Conservation (phyloP, 2,888 invertebrate genomes). For the Sphaerophoria rueppellii region DNA sequence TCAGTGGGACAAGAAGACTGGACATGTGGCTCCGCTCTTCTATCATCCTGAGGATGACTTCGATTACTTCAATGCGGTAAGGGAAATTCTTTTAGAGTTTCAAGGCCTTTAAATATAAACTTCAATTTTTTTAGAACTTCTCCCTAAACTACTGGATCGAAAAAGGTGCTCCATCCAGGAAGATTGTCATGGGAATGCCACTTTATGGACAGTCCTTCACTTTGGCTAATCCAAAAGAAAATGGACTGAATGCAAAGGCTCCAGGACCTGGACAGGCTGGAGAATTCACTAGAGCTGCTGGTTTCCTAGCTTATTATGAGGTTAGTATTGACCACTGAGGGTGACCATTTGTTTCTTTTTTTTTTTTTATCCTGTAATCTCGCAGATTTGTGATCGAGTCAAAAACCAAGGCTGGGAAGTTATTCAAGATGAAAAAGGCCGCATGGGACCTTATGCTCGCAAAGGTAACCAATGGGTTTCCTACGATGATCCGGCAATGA, state of each 20-base stretch:
- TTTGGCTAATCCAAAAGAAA: constrained; percentile 84
- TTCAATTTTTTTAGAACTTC: constrained; percentile 85
- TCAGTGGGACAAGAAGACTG: constrained; percentile 95
- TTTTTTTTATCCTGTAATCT: not conserved
- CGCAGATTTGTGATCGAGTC: constrained; percentile 91
- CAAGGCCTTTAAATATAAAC: not conserved
- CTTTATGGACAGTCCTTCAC: constrained; percentile 94
- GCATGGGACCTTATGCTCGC: constrained; percentile 94
- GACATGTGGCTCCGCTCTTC: constrained; percentile 93
- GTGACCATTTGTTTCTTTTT: not conserved
- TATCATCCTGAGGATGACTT: constrained; percentile 92
- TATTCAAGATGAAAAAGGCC: constrained; percentile 88
- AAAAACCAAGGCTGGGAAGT: constrained; percentile 90
- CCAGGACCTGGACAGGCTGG: constrained; percentile 91
- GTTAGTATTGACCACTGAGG: constrained; percentile 80
- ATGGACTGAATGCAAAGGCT: constrained; percentile 89
- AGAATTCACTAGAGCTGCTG: constrained; percentile 92
- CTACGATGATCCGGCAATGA: constrained; percentile 91
- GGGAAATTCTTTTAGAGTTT: constrained; percentile 75
- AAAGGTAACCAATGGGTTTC: constrained; percentile 96
- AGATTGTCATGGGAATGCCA: constrained; percentile 94
- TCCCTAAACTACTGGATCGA: constrained; percentile 95
- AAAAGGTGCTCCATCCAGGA: constrained; percentile 91
- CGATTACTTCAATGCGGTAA: constrained; percentile 91
- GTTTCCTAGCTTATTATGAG: constrained; percentile 94